phyloP scores from a whole-genome alignment of 64 coral and sea anemone species.

The Hydrozoanthus tunicans region DNA sequence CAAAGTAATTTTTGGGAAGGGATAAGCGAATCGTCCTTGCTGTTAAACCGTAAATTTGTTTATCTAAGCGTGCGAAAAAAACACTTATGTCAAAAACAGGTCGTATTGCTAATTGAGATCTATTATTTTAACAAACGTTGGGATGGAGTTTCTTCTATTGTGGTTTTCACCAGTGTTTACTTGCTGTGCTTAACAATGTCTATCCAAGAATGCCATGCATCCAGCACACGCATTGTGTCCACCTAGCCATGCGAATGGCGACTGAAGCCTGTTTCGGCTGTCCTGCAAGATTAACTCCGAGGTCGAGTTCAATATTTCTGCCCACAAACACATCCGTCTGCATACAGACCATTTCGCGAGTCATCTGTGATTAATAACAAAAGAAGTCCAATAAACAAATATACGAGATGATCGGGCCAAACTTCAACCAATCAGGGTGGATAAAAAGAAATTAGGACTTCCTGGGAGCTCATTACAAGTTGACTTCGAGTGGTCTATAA shows the following conservation, averaged over 20 bases:
- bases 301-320: slow-evolving; percentile 37
- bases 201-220: not conserved
- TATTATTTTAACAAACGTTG: slow-evolving; percentile 59
- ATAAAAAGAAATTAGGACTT: slow-evolving; percentile 48
- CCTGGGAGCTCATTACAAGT: slow-evolving; percentile 30
- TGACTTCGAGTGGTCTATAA: slow-evolving; percentile 49
- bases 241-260: not conserved
- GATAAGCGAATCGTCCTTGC: slow-evolving; percentile 42
- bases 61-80: slow-evolving; percentile 9
- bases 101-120: slow-evolving; percentile 39
- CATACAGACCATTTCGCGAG: slow-evolving; percentile 20
- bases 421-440: slow-evolving; percentile 44
- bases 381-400: slow-evolving; percentile 55
- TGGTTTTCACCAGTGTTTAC: slow-evolving; percentile 42
- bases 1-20: slow-evolving; percentile 39
- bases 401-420: slow-evolving; percentile 30
- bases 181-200: not conserved
- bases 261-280: slow-evolving; percentile 11
- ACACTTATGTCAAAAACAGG: not conserved
- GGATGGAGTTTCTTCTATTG: slow-evolving; percentile 16
- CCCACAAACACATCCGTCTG: slow-evolving; percentile 2
- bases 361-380: slow-evolving; percentile 64
- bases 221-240: not conserved
- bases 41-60: slow-evolving; percentile 45
- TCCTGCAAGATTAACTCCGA: slow-evolving; percentile 45